Conservation (phyloP, 2,888 invertebrate species). For the Cantharis rustica region DNA sequence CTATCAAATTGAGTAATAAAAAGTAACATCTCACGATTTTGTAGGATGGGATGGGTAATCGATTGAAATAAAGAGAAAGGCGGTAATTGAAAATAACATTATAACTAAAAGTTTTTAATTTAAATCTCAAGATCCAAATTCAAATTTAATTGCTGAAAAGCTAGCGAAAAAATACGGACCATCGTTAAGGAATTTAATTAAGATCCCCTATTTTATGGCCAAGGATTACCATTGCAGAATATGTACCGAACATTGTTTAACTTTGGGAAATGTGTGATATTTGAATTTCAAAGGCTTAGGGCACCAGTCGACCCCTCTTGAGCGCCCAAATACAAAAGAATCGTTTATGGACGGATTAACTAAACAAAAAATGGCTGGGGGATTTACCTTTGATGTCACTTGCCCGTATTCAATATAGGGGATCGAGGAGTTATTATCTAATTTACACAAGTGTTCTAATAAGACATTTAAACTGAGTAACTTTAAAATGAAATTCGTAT, state of each 20-base stretch:
- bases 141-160: slow-evolving; percentile 1
- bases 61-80: slow-evolving; percentile 1
- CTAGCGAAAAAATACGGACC: not conserved
- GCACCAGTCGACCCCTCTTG: slow-evolving; percentile 8
- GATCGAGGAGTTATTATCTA: slow-evolving; percentile 1
- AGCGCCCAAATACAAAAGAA: slow-evolving; percentile 15
- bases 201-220: slow-evolving; percentile 8
- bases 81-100: not conserved
- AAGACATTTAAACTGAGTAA: not conserved
- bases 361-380: slow-evolving; percentile 14
- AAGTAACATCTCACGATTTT: slow-evolving; percentile 8
- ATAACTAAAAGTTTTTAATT: not conserved
- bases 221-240: slow-evolving; percentile 6
- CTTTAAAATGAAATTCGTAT: not conserved
- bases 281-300: slow-evolving; percentile 30
- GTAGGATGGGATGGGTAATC: not conserved
- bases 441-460: not conserved
- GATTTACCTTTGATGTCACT: slow-evolving; percentile 16
- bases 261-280: slow-evolving; percentile 15
- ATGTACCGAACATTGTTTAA: not conserved
- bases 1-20: not conserved
- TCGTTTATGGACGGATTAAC: slow-evolving; percentile 27
- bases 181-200: slow-evolving; percentile 29
- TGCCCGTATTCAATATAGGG: slow-evolving; percentile 8
- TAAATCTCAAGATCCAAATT: slow-evolving; percentile 6